Evolutionary conservation across 2,113 vertebrate species (phyloP).

Genomic region (Xerus inauris): DNA sequence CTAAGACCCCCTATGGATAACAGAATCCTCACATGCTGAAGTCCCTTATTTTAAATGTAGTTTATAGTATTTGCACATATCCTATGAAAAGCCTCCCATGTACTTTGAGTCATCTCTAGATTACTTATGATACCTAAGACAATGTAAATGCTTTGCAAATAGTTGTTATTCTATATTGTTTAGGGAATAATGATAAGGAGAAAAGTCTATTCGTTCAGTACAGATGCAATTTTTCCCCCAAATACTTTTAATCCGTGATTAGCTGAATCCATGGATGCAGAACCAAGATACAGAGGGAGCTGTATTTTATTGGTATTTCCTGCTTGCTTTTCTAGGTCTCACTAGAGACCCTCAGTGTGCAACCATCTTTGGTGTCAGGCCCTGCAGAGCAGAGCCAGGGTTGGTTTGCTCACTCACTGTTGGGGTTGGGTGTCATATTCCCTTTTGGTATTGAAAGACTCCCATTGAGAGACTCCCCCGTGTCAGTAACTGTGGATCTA

Average conservation of each 20-base stretch:
- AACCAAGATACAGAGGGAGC: neutral
- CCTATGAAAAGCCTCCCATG: neutral
- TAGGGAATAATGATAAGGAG: too few species aligned
- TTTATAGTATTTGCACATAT: neutral
- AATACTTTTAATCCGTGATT: too few species aligned
- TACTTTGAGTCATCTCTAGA: too few species aligned
- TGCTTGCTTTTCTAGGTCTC: neutral
- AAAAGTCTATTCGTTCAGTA: too few species aligned
- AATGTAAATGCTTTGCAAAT: too few species aligned
- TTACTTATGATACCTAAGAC: too few species aligned
- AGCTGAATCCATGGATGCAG: neutral
- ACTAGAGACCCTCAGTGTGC: neutral
- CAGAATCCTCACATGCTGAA: neutral
- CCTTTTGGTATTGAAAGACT: neutral
- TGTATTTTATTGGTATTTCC: neutral
- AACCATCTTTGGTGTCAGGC: neutral
- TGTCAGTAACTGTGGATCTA: neutral
- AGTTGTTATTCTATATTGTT: too few species aligned
- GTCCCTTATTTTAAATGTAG: neutral
- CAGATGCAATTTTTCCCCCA: neutral
- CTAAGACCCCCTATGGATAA: neutral
- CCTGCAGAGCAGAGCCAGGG: too few species aligned
- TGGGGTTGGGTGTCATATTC: neutral
- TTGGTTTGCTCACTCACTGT: neutral
- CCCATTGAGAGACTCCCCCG: neutral